Evolutionary conservation across 2,113 vertebrate species (phyloP), one percentile per base, ranked within the genome.

Genomic region (Anguilla japonica): DNA sequence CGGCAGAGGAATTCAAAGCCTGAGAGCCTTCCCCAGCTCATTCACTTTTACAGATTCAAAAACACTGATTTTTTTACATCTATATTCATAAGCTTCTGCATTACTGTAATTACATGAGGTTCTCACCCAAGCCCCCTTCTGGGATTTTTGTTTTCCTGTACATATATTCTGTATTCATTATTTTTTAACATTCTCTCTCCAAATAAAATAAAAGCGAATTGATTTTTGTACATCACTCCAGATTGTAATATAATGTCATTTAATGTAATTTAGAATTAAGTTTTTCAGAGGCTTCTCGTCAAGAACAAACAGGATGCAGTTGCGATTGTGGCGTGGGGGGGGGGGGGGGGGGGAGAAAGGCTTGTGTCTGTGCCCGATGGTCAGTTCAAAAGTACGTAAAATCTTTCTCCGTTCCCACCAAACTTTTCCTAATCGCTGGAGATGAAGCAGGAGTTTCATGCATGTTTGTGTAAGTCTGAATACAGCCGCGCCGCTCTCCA

Each of bases 371-470:
- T 92, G 94, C 87, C 87, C 89, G 91, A 87, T 93, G 91, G 93
- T 93, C 93, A 92, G 2, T 46, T 46, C 8, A 95, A 95, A 94
- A 96, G 93, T 87, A 88, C 89, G 91, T 94, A 93, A 94, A 94
- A 93, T 94, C 91, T 91, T 91, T 94, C 90, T 91, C 89, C 91
- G 90, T 85, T 90, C 87, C 29, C 88, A 84, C 91, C 91, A n/a
- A 83, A 26, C 79, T 83, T n/a, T 16, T 9, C 43, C 67, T 83
- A 83, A 87, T 85, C 79, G 1, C 83, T 79, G 67, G 79, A 89
- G 79, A 89, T 79, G 85, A 79, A 29, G 41, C 50, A 53, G 43
- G 9, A 14, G 13, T 14, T 53, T 53, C 41, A 43, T 41, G 26
- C 18, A 29, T 11, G 81, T 29, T 1, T 22, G 26, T 67, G 3